Base-by-base conservation (phyloP, 2,113 vertebrate species). In the Ceuthmochares aereus region DNA sequence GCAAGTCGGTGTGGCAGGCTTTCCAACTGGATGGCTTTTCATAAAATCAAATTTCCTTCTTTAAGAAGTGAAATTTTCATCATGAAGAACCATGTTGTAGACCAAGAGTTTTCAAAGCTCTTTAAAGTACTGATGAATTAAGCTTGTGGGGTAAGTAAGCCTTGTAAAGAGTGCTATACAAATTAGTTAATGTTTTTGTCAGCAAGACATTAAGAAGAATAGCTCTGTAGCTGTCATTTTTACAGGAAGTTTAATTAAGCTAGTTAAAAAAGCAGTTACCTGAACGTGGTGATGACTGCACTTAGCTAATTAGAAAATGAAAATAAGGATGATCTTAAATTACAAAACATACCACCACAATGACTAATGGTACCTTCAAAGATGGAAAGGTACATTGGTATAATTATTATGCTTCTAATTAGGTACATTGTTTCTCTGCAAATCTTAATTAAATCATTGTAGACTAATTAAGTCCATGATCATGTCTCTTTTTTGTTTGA, bases 191-290 rank as follows among this genome's bases (percentile, higher is more conserved):
- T 68, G 64, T 95, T 97, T 98, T 97, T 98, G 95, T 97, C 96
- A 88, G 92, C 96, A 97, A 90, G 69, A 64, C 93, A 95, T 97
- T 97, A 95, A 92, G 91, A 96, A 97, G 80, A 97, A 93, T 94
- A 97, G 95, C 93, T 93, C 94, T 82, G 96, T 95, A 95, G 93
- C 93, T 97, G 95, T 96, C 94, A 79, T 37, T 96, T 97, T 96
- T 97, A 80, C 93, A 96, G 96, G 92, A 97, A 95, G 95, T 91
- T 97, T 97, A 98, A 96, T 98, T 98, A 98, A 97, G 86, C 69
- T 91, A 74, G 92, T 97, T 98, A 98, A 97, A 98, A 97, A 97
- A 97, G 95, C 97, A 98, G 97, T 98, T 98, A 97, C 96, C 94
- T 97, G 97, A 97, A 96, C 95, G 97, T 20, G 78, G 90, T 12